phyloP scores from a whole-genome alignment of 2,797 vertebrate genomes.

The Diglossa cyanea region DNA sequence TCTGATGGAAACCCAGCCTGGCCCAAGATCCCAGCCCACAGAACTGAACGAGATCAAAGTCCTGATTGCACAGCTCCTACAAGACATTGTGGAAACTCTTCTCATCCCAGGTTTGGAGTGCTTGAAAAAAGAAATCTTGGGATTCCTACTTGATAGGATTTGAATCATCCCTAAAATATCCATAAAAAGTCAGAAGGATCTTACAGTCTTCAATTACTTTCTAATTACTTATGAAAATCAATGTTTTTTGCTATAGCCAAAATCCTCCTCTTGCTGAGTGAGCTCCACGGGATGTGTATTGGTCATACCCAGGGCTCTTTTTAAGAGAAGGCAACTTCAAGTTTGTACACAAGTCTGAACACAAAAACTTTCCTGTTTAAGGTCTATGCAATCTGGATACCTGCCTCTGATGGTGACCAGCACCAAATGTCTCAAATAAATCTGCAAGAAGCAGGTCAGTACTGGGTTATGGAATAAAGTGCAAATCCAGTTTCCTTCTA shows the following conservation, averaged over 20 bases:
- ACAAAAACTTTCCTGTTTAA: too few species aligned
- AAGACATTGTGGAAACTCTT: background rate
- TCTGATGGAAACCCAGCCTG: background rate
- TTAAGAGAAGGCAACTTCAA: background rate
- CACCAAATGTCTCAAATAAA: too few species aligned
- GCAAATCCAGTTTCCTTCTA: too few species aligned
- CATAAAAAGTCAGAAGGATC: background rate
- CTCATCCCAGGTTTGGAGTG: background rate
- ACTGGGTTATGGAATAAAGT: too few species aligned
- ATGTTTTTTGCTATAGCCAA: fast-evolving
- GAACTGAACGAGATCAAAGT: background rate
- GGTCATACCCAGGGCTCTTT: background rate
- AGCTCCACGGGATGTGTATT: fast-evolving
- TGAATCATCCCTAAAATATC: background rate
- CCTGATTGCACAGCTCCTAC: background rate
- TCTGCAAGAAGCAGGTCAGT: too few species aligned
- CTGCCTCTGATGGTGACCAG: too few species aligned
- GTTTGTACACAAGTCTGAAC: background rate
- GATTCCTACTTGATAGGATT: background rate
- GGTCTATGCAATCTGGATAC: too few species aligned
- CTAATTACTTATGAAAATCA: background rate
- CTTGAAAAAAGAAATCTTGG: background rate
- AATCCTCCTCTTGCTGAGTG: background rate
- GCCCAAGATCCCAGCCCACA: background rate
- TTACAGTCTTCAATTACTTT: background rate